Evolutionary conservation across 2,888 invertebrate species (phyloP), one percentile per base, ranked within the genome.

Genomic region (Onchidella celtica): DNA sequence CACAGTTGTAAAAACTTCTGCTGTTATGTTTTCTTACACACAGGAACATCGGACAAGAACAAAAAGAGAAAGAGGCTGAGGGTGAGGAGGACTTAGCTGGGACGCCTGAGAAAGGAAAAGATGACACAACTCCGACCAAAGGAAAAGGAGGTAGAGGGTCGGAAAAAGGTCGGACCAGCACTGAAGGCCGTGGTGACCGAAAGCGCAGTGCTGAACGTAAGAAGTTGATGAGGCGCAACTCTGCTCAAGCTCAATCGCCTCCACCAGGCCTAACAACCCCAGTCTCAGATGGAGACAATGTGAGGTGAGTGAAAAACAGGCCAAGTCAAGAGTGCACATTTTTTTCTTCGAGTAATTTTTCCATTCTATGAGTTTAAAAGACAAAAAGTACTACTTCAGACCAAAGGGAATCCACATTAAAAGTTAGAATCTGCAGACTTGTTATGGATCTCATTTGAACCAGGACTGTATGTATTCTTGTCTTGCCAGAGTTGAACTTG

Each of bases 241-340:
- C 91, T 59, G 85, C 86, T n/a, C 82, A 80, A 4, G 84, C 87
- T 2, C 82, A 86, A 0, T 90, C 92, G 0, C 92, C 93, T 17
- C 92, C 92, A 14, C 91, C 91, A 27, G 91, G 92, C n/a, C 87
- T 87, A 0, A 76, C 87, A 21, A 91, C 92, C 2, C 92, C 92
- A 21, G 88, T 87, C 27, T 91, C 91, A 14, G 93, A 92, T 74
- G 85, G 85, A 21, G 93, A 93, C 80, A 89, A 85, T 32, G 82
- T 87, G 69, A 90, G 89, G 90, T 90, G 78, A 75, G 83, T 27
- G 59, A 14, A 11, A 24, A 59, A 38, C 21, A 4, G n/a, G n/a
- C n/a, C n/a, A n/a, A n/a, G n/a, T n/a, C n/a, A n/a, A n/a, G n/a
- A n/a, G n/a, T n/a, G n/a, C n/a, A n/a, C n/a, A n/a, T n/a, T n/a